Evolutionary conservation across 2,113 vertebrate species (phyloP).

Genomic region (Herpailurus yagouaroundi): DNA sequence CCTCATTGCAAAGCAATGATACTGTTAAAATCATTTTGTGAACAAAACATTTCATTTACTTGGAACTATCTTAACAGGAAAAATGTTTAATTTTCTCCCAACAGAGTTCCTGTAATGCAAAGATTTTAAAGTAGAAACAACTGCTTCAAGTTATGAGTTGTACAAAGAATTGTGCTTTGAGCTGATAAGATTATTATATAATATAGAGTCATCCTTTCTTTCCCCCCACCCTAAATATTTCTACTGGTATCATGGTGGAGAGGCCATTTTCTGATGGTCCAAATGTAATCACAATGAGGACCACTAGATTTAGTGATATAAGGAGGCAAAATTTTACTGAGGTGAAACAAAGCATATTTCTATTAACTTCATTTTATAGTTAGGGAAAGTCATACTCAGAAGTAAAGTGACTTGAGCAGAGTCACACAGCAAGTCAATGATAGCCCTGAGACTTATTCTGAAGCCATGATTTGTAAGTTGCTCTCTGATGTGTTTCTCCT

Average conservation of each 20-base stretch:
- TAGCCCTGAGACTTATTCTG: neutral
- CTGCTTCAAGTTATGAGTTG: slow-evolving; percentile 37
- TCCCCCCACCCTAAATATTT: neutral
- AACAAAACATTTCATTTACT: slow-evolving; percentile 62
- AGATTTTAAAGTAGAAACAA: slow-evolving; percentile 62
- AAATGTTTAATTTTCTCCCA: slow-evolving; percentile 45
- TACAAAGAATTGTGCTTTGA: neutral
- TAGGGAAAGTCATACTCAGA: slow-evolving; percentile 5
- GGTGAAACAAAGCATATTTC: slow-evolving; percentile 44
- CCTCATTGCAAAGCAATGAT: slow-evolving; percentile 40
- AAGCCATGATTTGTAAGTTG: neutral
- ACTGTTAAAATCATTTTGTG: slow-evolving; percentile 60
- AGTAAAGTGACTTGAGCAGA: neutral
- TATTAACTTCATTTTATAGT: slow-evolving; percentile 25
- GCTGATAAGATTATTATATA: neutral
- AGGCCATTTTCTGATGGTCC: neutral
- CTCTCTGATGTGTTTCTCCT: neutral
- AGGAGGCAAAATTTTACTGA: neutral
- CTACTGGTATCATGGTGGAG: neutral
- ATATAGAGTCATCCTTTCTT: slow-evolving; percentile 5
- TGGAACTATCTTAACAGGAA: slow-evolving; percentile 39
- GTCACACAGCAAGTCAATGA: neutral
- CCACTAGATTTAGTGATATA: slow-evolving; percentile 11
- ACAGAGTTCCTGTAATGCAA: slow-evolving; percentile 35
- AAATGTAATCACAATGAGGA: neutral